Conservation (phyloP, 2,113 vertebrate species). For the Poeciliopsis occidentalis region DNA sequence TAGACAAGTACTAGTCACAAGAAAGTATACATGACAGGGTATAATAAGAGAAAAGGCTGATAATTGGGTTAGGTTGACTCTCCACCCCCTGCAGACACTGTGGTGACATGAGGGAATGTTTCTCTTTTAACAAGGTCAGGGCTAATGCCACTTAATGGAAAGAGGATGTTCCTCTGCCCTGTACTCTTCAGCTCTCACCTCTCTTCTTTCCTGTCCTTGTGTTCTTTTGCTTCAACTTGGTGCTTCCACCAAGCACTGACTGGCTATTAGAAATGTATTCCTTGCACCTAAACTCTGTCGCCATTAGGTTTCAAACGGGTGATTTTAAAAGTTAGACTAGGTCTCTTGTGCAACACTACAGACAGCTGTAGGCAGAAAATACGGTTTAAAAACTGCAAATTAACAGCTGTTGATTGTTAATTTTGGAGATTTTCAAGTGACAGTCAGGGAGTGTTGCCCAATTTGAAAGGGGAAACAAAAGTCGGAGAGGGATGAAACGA, state of each 20-base stretch:
- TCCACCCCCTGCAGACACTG: constrained; percentile 64
- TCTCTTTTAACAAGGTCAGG: constrained; percentile 66
- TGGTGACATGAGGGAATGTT: constrained; percentile 74
- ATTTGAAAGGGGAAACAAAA: constrained; percentile 1
- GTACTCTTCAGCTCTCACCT: constrained; percentile 22
- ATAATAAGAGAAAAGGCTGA: constrained; percentile 49
- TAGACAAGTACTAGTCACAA: constrained; percentile 9
- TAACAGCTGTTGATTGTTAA: background rate
- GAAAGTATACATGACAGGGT: constrained; percentile 51
- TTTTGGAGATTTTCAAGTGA: background rate
- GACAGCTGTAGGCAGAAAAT: too few relatives aligned
- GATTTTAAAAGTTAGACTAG: constrained; percentile 16
- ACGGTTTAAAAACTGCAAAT: too few relatives aligned
- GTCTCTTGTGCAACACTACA: background rate
- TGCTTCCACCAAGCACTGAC: background rate
- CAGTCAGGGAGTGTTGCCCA: background rate
- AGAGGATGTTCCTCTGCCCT: constrained; percentile 63
- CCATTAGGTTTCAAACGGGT: background rate
- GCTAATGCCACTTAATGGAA: constrained; percentile 58
- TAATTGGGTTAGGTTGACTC: constrained; percentile 55
- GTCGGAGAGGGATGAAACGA: background rate
- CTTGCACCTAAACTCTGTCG: constrained; percentile 5
- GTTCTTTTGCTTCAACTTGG: constrained; percentile 10
- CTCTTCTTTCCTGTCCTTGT: constrained; percentile 31
- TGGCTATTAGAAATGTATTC: constrained; percentile 13